Evolutionary conservation across 2,888 invertebrate species (phyloP).

Genomic region (Elegia similella): DNA sequence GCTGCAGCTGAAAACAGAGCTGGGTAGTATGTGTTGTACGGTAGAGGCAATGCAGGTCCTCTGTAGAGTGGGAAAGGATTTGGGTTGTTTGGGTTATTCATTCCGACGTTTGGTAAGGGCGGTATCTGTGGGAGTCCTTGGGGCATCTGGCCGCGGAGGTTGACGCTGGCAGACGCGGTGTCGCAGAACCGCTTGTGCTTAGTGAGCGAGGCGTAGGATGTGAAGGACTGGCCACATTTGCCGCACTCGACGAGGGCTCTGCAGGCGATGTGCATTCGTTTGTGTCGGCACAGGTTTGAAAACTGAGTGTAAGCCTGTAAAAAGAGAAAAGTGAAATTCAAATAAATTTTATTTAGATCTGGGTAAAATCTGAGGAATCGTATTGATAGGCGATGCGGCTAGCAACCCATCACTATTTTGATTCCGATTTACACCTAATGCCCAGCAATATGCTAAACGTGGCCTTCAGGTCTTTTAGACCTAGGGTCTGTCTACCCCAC

Average conservation of each 20-base stretch:
- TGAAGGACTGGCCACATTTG: slow-evolving; percentile 96
- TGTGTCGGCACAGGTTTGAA: slow-evolving; percentile 99
- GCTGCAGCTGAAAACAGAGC: slow-evolving; percentile 76
- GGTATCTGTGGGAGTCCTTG: slow-evolving; percentile 69
- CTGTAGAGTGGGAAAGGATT: slow-evolving; percentile 89
- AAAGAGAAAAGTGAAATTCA: too few species aligned
- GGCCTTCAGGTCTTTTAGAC: too few species aligned
- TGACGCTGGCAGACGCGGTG: slow-evolving; percentile 82
- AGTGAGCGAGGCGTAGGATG: slow-evolving; percentile 93
- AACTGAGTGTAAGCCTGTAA: slow-evolving; percentile 98
- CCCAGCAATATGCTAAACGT: too few species aligned
- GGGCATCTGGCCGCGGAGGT: slow-evolving; percentile 70
- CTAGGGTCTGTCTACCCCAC: too few species aligned
- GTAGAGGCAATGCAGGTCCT: slow-evolving; percentile 83
- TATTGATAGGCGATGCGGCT: too few species aligned
- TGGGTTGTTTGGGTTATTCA: slow-evolving; percentile 66
- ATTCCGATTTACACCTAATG: too few species aligned
- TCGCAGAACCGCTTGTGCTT: slow-evolving; percentile 99
- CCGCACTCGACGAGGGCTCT: slow-evolving; percentile 96
- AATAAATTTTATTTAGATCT: too few species aligned
- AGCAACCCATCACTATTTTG: too few species aligned
- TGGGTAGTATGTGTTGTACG: slow-evolving; percentile 84
- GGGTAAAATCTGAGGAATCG: too few species aligned
- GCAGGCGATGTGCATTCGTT: slow-evolving; percentile 98
- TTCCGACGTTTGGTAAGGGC: slow-evolving; percentile 64